Evolutionary conservation across 2,113 vertebrate genomes (phyloP).

Genomic region (Lanius ludovicianus): DNA sequence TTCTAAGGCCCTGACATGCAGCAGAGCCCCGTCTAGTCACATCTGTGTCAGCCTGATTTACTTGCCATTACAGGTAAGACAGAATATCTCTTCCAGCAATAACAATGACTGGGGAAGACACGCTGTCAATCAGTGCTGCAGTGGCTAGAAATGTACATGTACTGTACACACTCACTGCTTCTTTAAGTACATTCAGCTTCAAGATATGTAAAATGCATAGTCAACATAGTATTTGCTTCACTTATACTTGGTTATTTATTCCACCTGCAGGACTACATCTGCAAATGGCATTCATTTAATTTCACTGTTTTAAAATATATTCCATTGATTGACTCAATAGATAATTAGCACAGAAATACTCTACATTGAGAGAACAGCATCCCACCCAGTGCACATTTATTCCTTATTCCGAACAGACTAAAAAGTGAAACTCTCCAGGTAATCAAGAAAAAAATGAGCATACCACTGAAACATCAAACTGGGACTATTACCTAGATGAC

Average conservation of each 20-base stretch:
- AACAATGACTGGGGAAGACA: neutral
- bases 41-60: neutral
- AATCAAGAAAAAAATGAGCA: neutral
- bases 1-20: neutral
- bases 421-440: neutral
- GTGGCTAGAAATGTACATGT: neutral
- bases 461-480: neutral
- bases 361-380: neutral
- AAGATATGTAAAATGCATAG: neutral
- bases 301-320: neutral
- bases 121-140: neutral
- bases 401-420: neutral
- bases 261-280: neutral
- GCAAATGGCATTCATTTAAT: neutral
- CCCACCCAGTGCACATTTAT: neutral
- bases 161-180: neutral
- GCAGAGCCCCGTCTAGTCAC: neutral
- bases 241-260: neutral
- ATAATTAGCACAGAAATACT: neutral
- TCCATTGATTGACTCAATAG: neutral
- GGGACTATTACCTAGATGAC: neutral
- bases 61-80: neutral
- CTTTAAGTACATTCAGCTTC: neutral
- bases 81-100: neutral
- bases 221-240: accelerated